phyloP scores from a whole-genome alignment of 2,113 vertebrate species.

The Neolamprologus sp. region DNA sequence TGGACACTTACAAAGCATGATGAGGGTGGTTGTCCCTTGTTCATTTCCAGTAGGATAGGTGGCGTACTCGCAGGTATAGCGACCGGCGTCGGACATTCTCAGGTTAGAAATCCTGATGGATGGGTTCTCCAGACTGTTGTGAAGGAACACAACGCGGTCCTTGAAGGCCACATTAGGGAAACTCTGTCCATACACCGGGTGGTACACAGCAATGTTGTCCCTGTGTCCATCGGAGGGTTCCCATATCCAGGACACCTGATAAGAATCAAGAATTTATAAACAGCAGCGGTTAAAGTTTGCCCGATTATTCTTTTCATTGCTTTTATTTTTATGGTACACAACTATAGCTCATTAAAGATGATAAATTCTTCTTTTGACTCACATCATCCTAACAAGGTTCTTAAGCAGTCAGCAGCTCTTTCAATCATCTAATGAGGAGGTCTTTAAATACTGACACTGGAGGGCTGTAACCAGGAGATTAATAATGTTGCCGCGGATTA shows the following conservation, averaged over 20 bases:
- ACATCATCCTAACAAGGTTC: not conserved
- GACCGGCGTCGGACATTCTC: constrained; percentile 72
- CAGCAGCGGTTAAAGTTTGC: not conserved
- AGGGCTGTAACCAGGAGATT: not conserved
- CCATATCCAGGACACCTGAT: constrained; percentile 74
- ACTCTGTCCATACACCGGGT: constrained; percentile 69
- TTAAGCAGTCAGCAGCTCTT: not conserved
- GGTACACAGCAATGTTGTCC: constrained; percentile 76
- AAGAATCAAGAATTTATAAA: not conserved
- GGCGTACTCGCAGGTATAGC: constrained; percentile 81
- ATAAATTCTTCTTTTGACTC: not conserved
- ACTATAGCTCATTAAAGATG: not conserved
- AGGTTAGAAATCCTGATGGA: constrained; percentile 71
- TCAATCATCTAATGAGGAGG: not conserved
- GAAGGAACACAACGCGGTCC: constrained; percentile 60
- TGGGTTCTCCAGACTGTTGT: constrained; percentile 63
- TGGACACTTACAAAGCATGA: constrained; percentile 66
- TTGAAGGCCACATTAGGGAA: constrained; percentile 66
- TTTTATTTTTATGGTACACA: not conserved
- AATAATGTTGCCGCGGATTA: not conserved
- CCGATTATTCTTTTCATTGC: not conserved
- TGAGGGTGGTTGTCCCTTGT: constrained; percentile 69
- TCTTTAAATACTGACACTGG: not conserved
- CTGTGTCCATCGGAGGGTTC: constrained; percentile 43
- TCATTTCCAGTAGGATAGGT: constrained; percentile 80